Conservation (phyloP, 2,797 vertebrate species). For the Centropyge bicolor region DNA sequence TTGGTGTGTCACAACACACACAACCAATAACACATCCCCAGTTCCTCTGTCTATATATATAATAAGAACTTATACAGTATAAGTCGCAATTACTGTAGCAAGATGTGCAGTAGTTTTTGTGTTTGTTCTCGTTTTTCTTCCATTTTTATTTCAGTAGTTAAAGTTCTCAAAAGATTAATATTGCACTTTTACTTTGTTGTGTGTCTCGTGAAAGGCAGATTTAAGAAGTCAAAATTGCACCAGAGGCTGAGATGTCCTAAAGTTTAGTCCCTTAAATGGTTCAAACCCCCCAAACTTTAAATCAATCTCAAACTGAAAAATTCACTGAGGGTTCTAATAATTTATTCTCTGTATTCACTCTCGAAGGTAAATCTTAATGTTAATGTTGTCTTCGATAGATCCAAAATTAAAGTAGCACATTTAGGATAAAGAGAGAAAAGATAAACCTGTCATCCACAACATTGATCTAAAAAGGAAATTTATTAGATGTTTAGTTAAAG, state of each 20-base stretch:
- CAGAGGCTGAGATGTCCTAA: neutral
- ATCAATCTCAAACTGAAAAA: neutral
- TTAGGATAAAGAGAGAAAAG: neutral
- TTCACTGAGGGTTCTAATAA: neutral
- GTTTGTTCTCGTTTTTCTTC: no score
- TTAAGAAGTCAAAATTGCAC: no score
- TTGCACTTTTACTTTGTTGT: neutral
- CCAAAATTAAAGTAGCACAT: neutral
- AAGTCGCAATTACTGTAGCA: no score
- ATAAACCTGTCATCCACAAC: neutral
- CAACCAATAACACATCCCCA: no score
- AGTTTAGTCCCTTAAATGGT: no score
- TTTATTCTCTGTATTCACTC: neutral
- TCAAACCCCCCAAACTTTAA: neutral
- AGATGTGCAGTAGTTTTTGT: no score
- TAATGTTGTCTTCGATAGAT: neutral
- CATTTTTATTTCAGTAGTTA: no score
- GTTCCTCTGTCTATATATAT: no score
- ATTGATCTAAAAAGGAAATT: neutral
- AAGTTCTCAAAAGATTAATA: neutral
- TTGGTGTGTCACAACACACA: neutral
- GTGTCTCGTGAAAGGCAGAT: neutral
- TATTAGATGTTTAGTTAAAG: conserved; percentile 8
- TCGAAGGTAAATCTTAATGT: neutral
- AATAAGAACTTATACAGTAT: no score